Conservation (phyloP, 2,113 vertebrate species). For the Aptenodytes patagonicus region DNA sequence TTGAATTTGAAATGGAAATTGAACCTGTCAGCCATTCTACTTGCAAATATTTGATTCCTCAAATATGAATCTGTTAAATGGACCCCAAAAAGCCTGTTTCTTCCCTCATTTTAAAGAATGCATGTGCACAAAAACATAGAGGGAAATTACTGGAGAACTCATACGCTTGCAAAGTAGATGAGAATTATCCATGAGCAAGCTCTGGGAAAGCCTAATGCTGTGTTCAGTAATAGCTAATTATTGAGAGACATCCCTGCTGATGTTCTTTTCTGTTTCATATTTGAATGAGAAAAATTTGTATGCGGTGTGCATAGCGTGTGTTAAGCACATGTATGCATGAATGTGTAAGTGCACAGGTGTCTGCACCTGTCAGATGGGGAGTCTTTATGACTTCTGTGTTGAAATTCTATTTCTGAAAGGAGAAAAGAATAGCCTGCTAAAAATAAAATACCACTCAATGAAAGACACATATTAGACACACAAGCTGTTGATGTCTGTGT, state of each 20-base stretch:
- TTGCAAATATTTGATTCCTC: not conserved
- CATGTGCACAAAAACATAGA: not conserved
- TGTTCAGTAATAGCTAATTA: not conserved
- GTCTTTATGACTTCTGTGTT: not conserved
- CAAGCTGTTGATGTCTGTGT: not conserved
- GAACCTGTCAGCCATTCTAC: not conserved
- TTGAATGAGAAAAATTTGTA: not conserved
- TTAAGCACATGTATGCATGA: not conserved
- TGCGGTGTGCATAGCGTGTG: fast-evolving
- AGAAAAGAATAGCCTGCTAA: not conserved
- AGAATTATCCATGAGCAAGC: not conserved
- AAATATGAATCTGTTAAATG: conserved; percentile 15
- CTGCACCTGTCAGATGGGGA: not conserved
- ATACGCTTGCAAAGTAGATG: not conserved
- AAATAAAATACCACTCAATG: not conserved
- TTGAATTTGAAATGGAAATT: conserved; percentile 40
- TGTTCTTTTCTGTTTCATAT: not conserved
- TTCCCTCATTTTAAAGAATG: not conserved
- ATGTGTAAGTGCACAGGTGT: not conserved
- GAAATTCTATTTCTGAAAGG: conserved; percentile 7
- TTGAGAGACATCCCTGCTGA: not conserved
- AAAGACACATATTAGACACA: conserved; percentile 11
- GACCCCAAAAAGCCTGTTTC: not conserved
- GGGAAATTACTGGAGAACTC: not conserved
- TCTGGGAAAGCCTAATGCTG: not conserved